Conservation (phyloP, 2,113 vertebrate species). For the Calyptommatus sinebrachiatus region DNA sequence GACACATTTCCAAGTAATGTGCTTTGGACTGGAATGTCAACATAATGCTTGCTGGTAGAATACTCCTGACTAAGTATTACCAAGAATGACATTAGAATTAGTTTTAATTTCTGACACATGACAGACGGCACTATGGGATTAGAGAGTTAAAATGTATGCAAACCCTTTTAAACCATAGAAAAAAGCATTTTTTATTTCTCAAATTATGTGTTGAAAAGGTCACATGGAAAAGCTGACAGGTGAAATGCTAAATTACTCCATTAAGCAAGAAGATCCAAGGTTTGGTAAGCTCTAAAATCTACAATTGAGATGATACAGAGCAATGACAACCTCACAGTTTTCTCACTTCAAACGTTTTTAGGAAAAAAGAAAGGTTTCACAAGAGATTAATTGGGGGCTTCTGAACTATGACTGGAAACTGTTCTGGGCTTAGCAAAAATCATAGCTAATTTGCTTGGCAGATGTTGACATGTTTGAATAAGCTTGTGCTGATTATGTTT, state of each 20-base stretch:
- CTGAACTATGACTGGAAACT: conserved; percentile 32
- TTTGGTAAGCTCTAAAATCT: conserved; percentile 14
- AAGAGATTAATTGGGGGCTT: conserved; percentile 45
- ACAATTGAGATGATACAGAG: conserved; percentile 24
- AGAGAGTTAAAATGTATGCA: conserved; percentile 20
- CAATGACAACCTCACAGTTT: conserved; percentile 20
- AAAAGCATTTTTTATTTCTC: conserved; percentile 12
- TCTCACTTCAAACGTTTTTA: conserved; percentile 26
- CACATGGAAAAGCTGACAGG: neutral
- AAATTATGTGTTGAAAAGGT: conserved; percentile 12
- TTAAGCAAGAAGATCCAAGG: conserved; percentile 20
- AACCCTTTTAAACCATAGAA: neutral
- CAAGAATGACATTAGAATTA: neutral
- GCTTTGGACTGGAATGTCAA: neutral
- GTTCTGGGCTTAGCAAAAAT: conserved; percentile 12
- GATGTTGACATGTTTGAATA: conserved; percentile 23
- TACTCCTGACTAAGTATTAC: neutral
- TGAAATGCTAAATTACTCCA: conserved; percentile 3
- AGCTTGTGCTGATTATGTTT: neutral
- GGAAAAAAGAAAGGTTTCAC: conserved; percentile 10
- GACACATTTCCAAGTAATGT: neutral
- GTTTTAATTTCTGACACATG: conserved; percentile 16
- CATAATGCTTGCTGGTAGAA: neutral
- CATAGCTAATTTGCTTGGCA: conserved; percentile 41
- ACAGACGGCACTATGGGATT: neutral